Base-by-base conservation (phyloP, 2,888 invertebrate species). In the Hedya salicella region DNA sequence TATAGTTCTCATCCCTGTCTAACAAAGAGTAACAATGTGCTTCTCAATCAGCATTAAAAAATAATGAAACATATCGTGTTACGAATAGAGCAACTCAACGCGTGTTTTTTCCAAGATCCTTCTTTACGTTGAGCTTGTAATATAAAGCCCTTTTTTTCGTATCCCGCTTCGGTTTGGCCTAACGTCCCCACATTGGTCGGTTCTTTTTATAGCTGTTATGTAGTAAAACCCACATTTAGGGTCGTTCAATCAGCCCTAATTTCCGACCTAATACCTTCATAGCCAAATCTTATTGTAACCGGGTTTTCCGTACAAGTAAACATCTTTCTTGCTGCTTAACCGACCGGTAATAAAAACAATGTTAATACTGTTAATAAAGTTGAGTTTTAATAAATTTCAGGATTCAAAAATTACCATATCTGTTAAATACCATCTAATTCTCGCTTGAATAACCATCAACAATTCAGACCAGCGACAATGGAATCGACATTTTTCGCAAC, bases 401-500 rank as follows among this genome's bases (percentile, higher is more conserved):
- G 8, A 57, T 32, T 17, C 46, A 19, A 48, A n/a, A 21, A 57
- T 46, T 57, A 44, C 8, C 32, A 57, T 32, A 57, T 57, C 30
- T 44, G 17, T 30, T n/a, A 19, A 11, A 46, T n/a, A 53, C n/a
- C 8, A 13, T 36, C 30, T 30, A 14, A 52, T 36, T 36, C 11
- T 17, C n/a, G 57, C 57, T 54, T 40, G 44, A 59, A 25, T 44
- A 50, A 42, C 11, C 49, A 16, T 25, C 17, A 42, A 42, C 48
- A 25, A 60, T 50, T 40, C 25, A 30, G 25, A 30, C 16, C 6
- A 42, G 49, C 48, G 48, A 61, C 62, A 62, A 62, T 62, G 62
- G 16, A 53, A 53, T 62, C 46, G 53, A 21, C 36, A 60, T 59
- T 53, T 59, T 36, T 52, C 59, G 59, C 36, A 44, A 52, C 39